phyloP scores from a whole-genome alignment of 2,888 invertebrate species.

The Mimumesa dahlbomi region DNA sequence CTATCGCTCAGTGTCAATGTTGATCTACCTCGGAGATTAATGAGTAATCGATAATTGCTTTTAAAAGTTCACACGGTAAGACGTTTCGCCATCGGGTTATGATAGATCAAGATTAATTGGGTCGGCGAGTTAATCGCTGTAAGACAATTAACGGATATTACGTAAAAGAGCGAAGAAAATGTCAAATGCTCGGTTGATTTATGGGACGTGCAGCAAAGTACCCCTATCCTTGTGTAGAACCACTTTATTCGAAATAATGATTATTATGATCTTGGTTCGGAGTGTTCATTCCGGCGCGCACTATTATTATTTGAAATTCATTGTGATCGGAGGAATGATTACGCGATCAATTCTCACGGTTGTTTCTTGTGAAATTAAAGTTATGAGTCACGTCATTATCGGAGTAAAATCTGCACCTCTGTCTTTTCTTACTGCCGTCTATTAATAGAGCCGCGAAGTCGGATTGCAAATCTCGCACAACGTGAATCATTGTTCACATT shows the following conservation, averaged over 20 bases:
- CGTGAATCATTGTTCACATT: not conserved
- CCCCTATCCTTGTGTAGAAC: not conserved
- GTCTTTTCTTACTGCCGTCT: slow-evolving; percentile 14
- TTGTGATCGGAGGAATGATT: slow-evolving; percentile 15
- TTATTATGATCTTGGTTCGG: not conserved
- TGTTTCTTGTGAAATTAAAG: slow-evolving; percentile 17
- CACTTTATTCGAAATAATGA: slow-evolving; percentile 17
- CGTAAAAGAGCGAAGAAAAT: slow-evolving; percentile 50
- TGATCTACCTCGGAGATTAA: slow-evolving; percentile 5
- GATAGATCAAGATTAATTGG: slow-evolving; percentile 53
- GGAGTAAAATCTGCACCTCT: slow-evolving; percentile 22
- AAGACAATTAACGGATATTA: slow-evolving; percentile 60
- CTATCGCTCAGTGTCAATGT: slow-evolving; percentile 2
- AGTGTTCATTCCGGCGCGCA: not conserved
- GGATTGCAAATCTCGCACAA: slow-evolving; percentile 15
- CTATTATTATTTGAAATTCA: slow-evolving; percentile 19
- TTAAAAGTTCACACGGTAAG: slow-evolving; percentile 43
- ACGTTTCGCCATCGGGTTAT: slow-evolving; percentile 22
- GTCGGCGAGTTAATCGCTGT: slow-evolving; percentile 44
- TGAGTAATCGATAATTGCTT: slow-evolving; percentile 42
- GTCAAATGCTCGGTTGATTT: slow-evolving; percentile 39
- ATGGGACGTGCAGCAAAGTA: not conserved
- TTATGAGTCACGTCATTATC: slow-evolving; percentile 10
- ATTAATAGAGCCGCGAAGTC: slow-evolving; percentile 8
- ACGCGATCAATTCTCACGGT: slow-evolving; percentile 3